Evolutionary conservation across 2,797 vertebrate genomes (phyloP), one percentile per base, ranked within the genome.

Genomic region (Lateolabrax maculatus): DNA sequence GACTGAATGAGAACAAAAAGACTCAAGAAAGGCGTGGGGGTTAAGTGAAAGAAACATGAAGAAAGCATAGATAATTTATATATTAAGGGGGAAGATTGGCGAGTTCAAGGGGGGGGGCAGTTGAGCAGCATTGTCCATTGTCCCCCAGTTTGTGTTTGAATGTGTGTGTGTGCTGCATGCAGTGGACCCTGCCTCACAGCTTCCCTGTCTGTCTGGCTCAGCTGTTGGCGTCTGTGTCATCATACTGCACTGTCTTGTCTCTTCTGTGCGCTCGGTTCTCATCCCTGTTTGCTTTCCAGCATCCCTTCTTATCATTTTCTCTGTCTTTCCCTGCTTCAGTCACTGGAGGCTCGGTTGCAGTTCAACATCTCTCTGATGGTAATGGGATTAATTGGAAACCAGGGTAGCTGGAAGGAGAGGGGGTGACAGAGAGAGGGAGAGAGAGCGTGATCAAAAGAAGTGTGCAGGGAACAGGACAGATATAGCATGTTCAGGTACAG

Each of bases 361-460:
- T 79, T 84, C 81, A 85, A 18, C 84, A 77, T 90, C 79, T 82
- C 69, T 55, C 60, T 90, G 85, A 87, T 56, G 53, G n/a, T 91
- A 91, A 92, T 92, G 83, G 79, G 88, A 89, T 90, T 90, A 89
- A 91, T 90, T 90, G 71, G 80, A 84, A 75, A 80, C 46, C 44
- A 71, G 53, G 58, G 64, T 72, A 25, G 67, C 78, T 60, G 73
- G 44, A 75, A 81, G 58, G 25, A 56, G 60, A 77, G 75, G 51
- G 49, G 31, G 43, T 49, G 53, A 36, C 44, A 29, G 60, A 72
- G 39, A 46, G 21, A 18, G 46, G 62, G 44, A 58, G 36, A 25
- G 49, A 55, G 51, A 46, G 51, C 1, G 29, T 44, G 62, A 75
- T 77, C 56, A 68, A 48, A 81, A 68, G n/a, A 62, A 41, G 43